Percentiles rank a stretch among this genome's conserved stretches.
phyloP scores from a whole-genome alignment of 2,113 vertebrate species.

The Notechis scutatus region DNA sequence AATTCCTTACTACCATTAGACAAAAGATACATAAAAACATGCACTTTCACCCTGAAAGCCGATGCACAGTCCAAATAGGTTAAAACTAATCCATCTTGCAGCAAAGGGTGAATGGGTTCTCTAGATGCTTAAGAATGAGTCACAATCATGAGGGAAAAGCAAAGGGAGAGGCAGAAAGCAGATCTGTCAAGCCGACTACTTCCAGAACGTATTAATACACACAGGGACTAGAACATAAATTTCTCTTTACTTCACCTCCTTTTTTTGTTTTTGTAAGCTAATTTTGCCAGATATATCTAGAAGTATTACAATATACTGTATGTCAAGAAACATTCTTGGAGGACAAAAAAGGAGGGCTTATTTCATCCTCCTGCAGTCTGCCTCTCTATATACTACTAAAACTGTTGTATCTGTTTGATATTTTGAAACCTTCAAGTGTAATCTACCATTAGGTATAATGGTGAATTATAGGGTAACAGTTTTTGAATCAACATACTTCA shows the following conservation, averaged over 20 bases:
- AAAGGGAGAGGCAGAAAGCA: conserved; percentile 1
- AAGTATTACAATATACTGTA: not conserved
- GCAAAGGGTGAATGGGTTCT: conserved; percentile 5
- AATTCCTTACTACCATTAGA: not conserved
- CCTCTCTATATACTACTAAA: not conserved
- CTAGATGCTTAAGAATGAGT: conserved; percentile 1
- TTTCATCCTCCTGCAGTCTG: not conserved
- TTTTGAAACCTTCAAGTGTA: not conserved
- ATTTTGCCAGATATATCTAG: not conserved
- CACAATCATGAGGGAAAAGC: not conserved
- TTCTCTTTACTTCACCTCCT: not conserved
- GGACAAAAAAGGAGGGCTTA: not conserved
- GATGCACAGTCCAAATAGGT: not conserved
- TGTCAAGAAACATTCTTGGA: not conserved
- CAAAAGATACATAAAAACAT: not conserved
- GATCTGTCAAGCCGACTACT: not conserved
- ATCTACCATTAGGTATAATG: not conserved
- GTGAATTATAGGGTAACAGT: not conserved
- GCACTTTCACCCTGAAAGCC: not conserved
- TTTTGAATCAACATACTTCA: not conserved
- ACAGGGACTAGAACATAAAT: not conserved
- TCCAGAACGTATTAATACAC: not conserved
- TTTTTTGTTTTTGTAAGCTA: not conserved
- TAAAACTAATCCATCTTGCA: conserved; percentile 20
- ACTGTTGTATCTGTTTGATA: not conserved